phyloP scores from a whole-genome alignment of 2,888 invertebrate species.

The Entomobrya multifasciata region DNA sequence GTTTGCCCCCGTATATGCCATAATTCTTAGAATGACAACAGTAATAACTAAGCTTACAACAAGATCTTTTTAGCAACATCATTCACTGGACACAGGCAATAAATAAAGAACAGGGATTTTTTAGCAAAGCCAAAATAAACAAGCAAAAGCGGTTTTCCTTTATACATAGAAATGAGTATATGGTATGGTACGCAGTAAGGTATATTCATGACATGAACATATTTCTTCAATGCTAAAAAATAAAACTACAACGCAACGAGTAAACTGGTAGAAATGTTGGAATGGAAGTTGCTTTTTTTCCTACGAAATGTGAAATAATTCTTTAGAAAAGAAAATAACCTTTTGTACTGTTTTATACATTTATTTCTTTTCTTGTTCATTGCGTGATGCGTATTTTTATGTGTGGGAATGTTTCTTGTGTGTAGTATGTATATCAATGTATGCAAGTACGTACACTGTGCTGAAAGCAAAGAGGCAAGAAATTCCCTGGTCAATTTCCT shows the following conservation, averaged over 20 bases:
- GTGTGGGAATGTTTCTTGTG: neutral
- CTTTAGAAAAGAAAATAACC: neutral
- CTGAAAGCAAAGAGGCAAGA: slow-evolving; percentile 9
- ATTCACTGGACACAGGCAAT: slow-evolving; percentile 57
- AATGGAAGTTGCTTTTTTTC: neutral
- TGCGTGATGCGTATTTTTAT: neutral
- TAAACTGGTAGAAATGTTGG: slow-evolving; percentile 12
- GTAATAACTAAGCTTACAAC: neutral
- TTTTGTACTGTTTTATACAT: too few species aligned
- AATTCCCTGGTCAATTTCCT: slow-evolving; percentile 70
- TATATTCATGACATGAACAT: neutral
- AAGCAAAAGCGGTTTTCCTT: slow-evolving; percentile 61
- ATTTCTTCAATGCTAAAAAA: slow-evolving; percentile 13
- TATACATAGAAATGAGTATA: slow-evolving; percentile 15
- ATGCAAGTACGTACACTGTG: neutral
- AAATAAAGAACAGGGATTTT: slow-evolving; percentile 60
- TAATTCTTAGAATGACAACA: too few species aligned
- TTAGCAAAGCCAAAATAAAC: slow-evolving; percentile 62
- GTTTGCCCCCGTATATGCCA: too few species aligned
- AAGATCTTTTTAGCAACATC: slow-evolving; percentile 32
- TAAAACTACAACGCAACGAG: neutral
- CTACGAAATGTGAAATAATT: neutral
- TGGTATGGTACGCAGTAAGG: too few species aligned
- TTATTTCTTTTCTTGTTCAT: neutral
- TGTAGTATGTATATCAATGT: neutral